phyloP scores from a whole-genome alignment of 2,888 invertebrate genomes.

The Psylliodes chrysocephalus region DNA sequence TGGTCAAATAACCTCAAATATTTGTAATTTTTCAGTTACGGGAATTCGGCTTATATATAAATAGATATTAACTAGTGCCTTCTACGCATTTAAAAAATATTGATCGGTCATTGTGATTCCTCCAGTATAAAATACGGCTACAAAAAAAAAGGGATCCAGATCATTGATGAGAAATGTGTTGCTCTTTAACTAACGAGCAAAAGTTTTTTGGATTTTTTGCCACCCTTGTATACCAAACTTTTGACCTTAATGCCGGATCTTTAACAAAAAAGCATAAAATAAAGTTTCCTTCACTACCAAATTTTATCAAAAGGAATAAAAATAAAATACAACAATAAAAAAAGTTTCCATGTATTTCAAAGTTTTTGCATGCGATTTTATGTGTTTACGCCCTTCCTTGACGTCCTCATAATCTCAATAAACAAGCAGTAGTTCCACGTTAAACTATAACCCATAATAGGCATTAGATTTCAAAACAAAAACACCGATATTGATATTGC shows the following conservation, averaged over 20 bases:
- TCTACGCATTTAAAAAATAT: no score
- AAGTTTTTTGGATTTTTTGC: background rate
- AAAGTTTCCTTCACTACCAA: conserved; percentile 18
- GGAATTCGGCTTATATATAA: no score
- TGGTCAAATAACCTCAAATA: no score
- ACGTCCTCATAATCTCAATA: background rate
- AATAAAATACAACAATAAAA: conserved; percentile 27
- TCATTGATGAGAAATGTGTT: no score
- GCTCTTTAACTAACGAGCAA: no score
- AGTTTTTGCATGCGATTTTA: conserved; percentile 24
- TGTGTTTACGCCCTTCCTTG: conserved; percentile 20
- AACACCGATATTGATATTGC: background rate
- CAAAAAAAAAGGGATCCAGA: no score
- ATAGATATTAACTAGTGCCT: no score
- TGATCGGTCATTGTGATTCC: no score
- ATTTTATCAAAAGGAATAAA: conserved; percentile 21
- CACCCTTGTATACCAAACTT: background rate
- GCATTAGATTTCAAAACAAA: background rate
- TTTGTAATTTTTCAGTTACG: no score
- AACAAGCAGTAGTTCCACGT: background rate
- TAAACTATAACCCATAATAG: background rate
- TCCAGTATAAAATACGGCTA: no score
- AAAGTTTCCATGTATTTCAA: conserved; percentile 21
- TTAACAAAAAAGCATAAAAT: background rate
- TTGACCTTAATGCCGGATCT: background rate